Base-by-base conservation (phyloP, 2,797 vertebrate species). In the Nasua narica region DNA sequence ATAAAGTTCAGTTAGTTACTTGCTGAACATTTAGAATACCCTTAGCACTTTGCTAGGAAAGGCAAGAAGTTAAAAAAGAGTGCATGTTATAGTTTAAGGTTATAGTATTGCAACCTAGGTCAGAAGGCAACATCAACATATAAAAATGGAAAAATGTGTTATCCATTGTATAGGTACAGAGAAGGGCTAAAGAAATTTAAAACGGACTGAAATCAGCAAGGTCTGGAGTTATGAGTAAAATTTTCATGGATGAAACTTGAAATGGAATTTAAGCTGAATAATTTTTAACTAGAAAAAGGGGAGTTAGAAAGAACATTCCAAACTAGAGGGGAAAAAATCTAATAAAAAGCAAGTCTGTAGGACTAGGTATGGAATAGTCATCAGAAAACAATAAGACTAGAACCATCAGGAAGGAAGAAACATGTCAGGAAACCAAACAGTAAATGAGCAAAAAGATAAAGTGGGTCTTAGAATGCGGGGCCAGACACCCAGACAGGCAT, bases 221-320 rank as follows among this genome's bases (percentile, higher is more conserved):
- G 40, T 96, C 87, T 87, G 58, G 29, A 91, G 16, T 74, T 81
- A 21, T 37, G 46, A 97, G 43, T 76, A 96, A 94, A 97, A 91
- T 91, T 87, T 96, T 96, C 62, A 81, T 32, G 54, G 43, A 77
- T 94, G 50, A 94, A 96, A 93, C 32, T 77, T 94, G 67, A 97
- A 95, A 72, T 90, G 87, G 54, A 96, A 95, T 69, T 92, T 87
- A 93, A 93, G 43, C n/a, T 58, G 67, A 89, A 40, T 87, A 95
- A 56, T 35, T 67, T 95, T 95, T 91, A 95, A 93, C 79, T 90
- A 94, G 48, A 74, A 85, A 95, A 77, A 35, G 43, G 21, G 69
- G 43, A 93, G 60, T 83, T 62, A 35, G 65, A 76, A 76, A 87
- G 18, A 92, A 1, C 40, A 92, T 92, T 96, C 81, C 81, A 91